Base-by-base conservation (phyloP, 2,797 vertebrate genomes). In the Manis javanica region DNA sequence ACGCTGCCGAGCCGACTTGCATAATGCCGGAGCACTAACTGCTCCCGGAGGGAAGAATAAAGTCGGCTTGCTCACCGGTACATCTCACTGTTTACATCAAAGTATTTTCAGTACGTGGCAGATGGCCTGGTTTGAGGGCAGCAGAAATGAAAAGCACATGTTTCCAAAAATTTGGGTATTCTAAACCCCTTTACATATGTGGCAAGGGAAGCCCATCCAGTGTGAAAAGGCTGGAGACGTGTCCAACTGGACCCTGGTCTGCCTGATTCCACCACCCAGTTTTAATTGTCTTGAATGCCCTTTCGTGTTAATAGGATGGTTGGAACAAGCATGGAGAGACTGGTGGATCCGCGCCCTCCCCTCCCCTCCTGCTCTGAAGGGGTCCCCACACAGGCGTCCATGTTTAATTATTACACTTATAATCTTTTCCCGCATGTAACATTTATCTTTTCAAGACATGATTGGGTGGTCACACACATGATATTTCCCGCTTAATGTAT, bases 381-480 rank as follows among this genome's bases (percentile, higher is more conserved):
- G 11, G 26, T 39, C 16, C 37, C 37, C 63, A 2, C 0, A 1
- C 5, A 86, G 64, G 18, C n/a, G 0, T 59, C 53, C 57, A 18
- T 3, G 2, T 51, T 66, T 37, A 85, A 37, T 81, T 39, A 81
- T 46, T 31, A 68, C 59, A 6, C 68, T 91, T 42, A 42, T 5
- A 59, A 29, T 37, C 64, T 69, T 37, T 82, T 71, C 69, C 72
- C 18, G 1, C 71, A 59, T 34, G 37, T 61, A 83, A 39, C 75
- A 84, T 83, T 86, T 88, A 84, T 82, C 84, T 90, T 93, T 87
- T 66, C 66, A 71, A 92, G 78, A 57, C 24, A 26, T 29, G 37
- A 83, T 64, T 18, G 31, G 59, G 39, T 79, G 86, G 82, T 71
- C 87, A 68, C 94, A 92, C 66, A 78, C 61, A 51, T 23, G 59